Conservation (phyloP, 2,888 invertebrate species). For the Yponomeuta malinellus region DNA sequence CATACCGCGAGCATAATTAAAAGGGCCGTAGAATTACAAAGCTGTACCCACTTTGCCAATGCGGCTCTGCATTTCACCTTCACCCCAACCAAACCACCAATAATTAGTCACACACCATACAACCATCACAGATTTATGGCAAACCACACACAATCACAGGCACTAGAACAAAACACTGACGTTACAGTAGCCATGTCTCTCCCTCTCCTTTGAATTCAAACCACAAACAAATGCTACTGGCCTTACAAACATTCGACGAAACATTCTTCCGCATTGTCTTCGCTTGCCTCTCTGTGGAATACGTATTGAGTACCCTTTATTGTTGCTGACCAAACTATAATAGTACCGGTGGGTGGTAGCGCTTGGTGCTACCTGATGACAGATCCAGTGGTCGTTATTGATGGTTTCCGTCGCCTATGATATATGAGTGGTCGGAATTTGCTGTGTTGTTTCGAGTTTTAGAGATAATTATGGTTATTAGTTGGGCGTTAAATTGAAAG, state of each 20-base stretch:
- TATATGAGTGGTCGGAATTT: conserved; percentile 22
- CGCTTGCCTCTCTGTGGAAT: conserved; percentile 27
- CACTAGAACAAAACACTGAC: conserved; percentile 56
- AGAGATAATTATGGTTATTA: not conserved
- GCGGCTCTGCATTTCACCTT: not conserved
- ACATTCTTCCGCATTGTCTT: conserved; percentile 39
- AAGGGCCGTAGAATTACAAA: not conserved
- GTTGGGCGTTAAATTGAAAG: not conserved
- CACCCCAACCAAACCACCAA: not conserved
- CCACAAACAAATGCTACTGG: conserved; percentile 62
- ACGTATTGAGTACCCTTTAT: conserved; percentile 39
- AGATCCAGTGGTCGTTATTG: conserved; percentile 53
- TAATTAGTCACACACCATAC: not conserved
- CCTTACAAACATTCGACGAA: conserved; percentile 29
- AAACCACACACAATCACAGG: conserved; percentile 54
- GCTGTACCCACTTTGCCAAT: not conserved
- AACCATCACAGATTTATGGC: conserved; percentile 34
- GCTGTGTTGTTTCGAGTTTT: conserved; percentile 8
- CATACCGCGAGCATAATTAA: not conserved
- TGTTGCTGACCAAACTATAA: conserved; percentile 64
- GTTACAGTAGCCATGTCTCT: conserved; percentile 53
- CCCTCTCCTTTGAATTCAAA: conserved; percentile 57
- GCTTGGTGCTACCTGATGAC: conserved; percentile 48
- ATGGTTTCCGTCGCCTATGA: conserved; percentile 46
- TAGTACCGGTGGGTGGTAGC: conserved; percentile 63